Evolutionary conservation across 2,113 vertebrate genomes (phyloP), one percentile per base, ranked within the genome.

Genomic region (Eubucco bourcierii): DNA sequence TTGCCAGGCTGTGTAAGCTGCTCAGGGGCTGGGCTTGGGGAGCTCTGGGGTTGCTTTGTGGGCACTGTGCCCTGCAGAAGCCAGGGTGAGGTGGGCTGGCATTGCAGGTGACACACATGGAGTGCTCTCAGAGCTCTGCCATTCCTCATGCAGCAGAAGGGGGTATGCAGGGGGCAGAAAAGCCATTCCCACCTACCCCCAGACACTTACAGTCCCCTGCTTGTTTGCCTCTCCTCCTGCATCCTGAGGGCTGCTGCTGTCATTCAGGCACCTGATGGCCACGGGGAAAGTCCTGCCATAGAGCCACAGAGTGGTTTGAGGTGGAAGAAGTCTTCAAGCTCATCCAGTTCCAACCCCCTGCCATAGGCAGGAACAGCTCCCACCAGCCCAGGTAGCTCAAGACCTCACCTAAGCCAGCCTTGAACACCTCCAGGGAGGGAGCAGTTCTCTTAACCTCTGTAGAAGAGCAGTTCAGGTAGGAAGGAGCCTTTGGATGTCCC

Each of bases 51-150:
- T 8, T 77, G 41, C 20, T 58, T n/a, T 3, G 0, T 0, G 4
- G 61, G 34, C 19, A 15, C 8, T 1, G 8, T 39, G 29, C 53
- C 10, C 7, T 25, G 75, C 50, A 41, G 61, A 39, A 34, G 34
- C 12, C 21, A 3, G 3, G 64, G 66, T 4, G 20, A 23, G 11
- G 18, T 13, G 28, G 67, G 46, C 39, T 80, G 19, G 9, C 27
- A 1, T 27, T 61, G 7, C 19, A 46, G 27, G 0, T 4, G 31
- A 20, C 37, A 31, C 9, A 9, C 0, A 0, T 11, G 6, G 56
- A 16, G 0, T 13, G 37, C 23, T 39, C 88, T 39, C 29, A 15
- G 52, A 23, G 46, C 11, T 24, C 59, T 23, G 5, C 37, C 12
- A 7, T 20, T 68, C 20, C 24, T 56, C 12, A 0, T 21, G 59